Evolutionary conservation across 2,888 invertebrate genomes (phyloP).

Genomic region (Fissipunctia ypsillon): DNA sequence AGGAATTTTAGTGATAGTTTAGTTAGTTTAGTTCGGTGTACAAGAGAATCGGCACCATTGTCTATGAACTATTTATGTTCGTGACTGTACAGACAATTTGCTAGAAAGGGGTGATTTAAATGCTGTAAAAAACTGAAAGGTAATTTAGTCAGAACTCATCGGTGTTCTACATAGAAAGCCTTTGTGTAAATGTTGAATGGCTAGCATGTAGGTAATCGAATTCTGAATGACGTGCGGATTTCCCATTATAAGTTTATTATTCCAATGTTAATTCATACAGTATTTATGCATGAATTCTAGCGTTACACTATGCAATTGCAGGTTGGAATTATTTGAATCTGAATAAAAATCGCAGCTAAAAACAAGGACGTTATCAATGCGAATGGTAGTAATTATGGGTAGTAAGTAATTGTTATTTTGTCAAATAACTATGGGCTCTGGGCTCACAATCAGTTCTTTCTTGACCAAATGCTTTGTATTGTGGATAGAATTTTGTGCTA

Average conservation of each 20-base stretch:
- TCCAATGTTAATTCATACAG: constrained; percentile 5
- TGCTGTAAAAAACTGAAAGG: constrained; percentile 20
- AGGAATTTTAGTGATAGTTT: no score
- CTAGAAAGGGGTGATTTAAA: constrained; percentile 13
- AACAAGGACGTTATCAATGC: neutral
- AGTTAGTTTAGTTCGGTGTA: no score
- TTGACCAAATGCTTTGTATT: neutral
- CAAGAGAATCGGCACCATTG: no score
- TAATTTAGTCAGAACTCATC: constrained; percentile 3
- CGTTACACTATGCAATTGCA: neutral
- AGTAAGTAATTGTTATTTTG: neutral
- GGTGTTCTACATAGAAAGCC: constrained; percentile 7
- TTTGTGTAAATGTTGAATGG: constrained; percentile 6
- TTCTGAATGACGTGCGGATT: constrained; percentile 11
- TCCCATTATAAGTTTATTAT: constrained; percentile 4
- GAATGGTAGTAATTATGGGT: neutral
- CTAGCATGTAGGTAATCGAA: constrained; percentile 14
- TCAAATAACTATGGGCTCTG: neutral
- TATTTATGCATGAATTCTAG: constrained; percentile 22
- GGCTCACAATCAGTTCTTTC: neutral
- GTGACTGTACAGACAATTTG: constrained; percentile 8
- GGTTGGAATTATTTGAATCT: constrained; percentile 1
- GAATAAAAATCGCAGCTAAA: constrained; percentile 5
- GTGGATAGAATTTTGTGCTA: neutral
- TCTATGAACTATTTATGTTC: no score